Evolutionary conservation across 2,888 invertebrate species (phyloP).

Genomic region (Lithophane socia): DNA sequence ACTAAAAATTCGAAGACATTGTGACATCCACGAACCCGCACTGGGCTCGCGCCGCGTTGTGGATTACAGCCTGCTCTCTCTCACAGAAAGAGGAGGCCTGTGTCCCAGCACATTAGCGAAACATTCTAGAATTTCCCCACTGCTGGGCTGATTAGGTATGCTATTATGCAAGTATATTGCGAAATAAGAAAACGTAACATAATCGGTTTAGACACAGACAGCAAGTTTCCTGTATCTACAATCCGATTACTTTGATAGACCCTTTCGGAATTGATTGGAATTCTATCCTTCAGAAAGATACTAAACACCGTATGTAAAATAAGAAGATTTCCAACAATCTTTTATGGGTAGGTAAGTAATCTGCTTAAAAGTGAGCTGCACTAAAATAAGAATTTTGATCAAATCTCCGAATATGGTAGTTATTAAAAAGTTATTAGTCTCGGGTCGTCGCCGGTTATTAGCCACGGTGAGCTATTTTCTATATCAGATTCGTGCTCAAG

Average conservation of each 20-base stretch:
- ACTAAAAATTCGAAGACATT: too few relatives aligned
- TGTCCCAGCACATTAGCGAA: too few relatives aligned
- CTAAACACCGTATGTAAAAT: conserved; percentile 43
- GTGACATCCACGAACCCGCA: too few relatives aligned
- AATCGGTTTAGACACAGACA: conserved; percentile 32
- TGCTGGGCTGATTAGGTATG: too few relatives aligned
- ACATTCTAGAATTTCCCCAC: too few relatives aligned
- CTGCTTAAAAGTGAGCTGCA: neutral
- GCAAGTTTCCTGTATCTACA: conserved; percentile 57
- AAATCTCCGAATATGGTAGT: conserved; percentile 6
- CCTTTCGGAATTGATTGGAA: conserved; percentile 59
- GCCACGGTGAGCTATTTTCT: conserved; percentile 43
- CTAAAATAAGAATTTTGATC: neutral
- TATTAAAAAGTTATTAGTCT: conserved; percentile 26
- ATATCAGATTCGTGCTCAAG: conserved; percentile 45
- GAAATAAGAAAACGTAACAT: conserved; percentile 43
- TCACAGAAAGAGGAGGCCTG: too few relatives aligned
- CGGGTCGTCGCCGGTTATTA: conserved; percentile 8
- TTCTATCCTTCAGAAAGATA: conserved; percentile 55
- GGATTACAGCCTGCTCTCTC: too few relatives aligned
- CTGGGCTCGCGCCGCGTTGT: too few relatives aligned
- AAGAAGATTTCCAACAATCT: conserved; percentile 27
- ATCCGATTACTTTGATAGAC: conserved; percentile 60
- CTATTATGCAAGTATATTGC: conserved; percentile 18
- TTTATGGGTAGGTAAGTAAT: conserved; percentile 19